phyloP scores from a whole-genome alignment of 2,797 vertebrate genomes.

The Chaetodon trifasciatus region DNA sequence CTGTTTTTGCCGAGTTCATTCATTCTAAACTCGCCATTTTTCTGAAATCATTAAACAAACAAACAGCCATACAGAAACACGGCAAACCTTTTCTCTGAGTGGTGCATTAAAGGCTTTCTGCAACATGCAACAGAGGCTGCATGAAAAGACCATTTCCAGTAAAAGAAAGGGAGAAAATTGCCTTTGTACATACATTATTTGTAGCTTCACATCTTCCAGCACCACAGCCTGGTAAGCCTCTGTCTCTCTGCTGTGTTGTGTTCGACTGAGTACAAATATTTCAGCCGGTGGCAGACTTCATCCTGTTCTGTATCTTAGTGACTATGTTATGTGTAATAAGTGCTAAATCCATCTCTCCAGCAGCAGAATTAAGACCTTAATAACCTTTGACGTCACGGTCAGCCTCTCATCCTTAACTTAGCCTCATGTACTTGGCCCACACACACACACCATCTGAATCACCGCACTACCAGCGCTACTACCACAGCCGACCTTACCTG shows the following conservation, averaged over 20 bases:
- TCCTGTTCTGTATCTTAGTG: slow-evolving; percentile 18
- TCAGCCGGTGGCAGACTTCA: slow-evolving; percentile 19
- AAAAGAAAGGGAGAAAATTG: neutral
- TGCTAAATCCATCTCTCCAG: slow-evolving; percentile 46
- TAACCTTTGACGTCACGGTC: slow-evolving; percentile 48
- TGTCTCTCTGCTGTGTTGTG: slow-evolving; percentile 12
- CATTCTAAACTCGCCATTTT: no score
- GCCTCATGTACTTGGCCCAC: slow-evolving; percentile 1
- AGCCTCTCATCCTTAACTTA: slow-evolving; percentile 41
- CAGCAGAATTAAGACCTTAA: slow-evolving; percentile 37
- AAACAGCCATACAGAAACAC: neutral
- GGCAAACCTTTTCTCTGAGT: neutral
- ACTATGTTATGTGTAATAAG: slow-evolving; percentile 26
- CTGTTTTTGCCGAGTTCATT: no score
- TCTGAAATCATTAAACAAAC: neutral
- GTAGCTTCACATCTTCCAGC: neutral
- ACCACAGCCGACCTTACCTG: slow-evolving; percentile 83
- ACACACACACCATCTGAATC: neutral
- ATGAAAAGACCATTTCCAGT: neutral
- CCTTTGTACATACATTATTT: neutral
- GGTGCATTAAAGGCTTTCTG: neutral
- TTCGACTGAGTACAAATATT: neutral
- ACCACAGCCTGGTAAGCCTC: neutral
- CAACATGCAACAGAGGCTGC: neutral
- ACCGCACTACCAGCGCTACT: neutral